These are phyloP conservation scores for Urocynchramus pylzowi DNA, from an alignment of 2,113 vertebrate genomes.

Conservation along the genomic window DNA sequence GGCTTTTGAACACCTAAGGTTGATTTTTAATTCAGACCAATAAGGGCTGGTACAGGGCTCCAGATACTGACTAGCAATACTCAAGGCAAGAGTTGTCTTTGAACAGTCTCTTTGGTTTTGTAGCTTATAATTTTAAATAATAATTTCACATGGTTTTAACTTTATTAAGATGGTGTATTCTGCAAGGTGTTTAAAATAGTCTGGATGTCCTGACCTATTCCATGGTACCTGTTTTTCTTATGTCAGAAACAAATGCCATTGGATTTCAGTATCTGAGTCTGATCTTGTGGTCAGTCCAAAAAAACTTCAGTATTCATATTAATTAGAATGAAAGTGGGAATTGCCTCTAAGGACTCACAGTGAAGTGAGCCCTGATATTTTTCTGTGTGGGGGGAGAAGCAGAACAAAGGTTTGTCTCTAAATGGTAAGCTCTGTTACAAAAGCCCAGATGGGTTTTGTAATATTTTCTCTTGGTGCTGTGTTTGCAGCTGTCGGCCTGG, in stretches of 20 bases:
- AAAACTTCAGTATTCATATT: neutral
- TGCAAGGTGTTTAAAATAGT: neutral
- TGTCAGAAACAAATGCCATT: neutral
- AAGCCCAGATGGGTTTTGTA: neutral
- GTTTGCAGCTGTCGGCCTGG: conserved; percentile 67
- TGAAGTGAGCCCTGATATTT: neutral
- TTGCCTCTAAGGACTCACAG: neutral
- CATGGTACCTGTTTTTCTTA: neutral
- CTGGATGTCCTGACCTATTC: neutral
- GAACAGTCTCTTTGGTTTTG: neutral
- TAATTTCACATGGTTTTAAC: neutral
- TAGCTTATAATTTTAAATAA: neutral
- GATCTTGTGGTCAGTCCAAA: neutral
- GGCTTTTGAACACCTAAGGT: neutral
- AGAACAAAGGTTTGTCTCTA: neutral
- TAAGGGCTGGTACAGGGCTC: neutral
- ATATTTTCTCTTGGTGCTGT: neutral
- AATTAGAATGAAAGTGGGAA: neutral
- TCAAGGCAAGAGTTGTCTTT: neutral
- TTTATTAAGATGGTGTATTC: neutral
- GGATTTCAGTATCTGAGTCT: neutral
- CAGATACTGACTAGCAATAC: neutral
- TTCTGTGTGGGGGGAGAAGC: neutral
- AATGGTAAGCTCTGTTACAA: neutral
- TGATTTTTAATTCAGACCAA: neutral